Conservation (phyloP, 2,113 vertebrate species). For the Notiomystis cincta region DNA sequence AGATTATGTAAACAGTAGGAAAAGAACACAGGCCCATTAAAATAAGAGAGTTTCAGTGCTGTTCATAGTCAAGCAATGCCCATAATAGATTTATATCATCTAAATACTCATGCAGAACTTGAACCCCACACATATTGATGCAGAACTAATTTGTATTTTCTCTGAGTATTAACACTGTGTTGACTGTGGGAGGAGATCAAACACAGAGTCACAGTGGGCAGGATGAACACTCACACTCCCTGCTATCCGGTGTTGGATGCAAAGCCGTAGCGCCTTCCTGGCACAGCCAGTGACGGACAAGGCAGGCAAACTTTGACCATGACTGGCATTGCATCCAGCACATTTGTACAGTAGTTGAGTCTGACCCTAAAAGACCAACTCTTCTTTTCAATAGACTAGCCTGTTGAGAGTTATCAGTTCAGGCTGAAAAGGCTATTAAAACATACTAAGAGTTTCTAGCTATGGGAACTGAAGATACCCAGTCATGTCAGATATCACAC, state of each 20-base stretch:
- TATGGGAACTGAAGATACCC: background rate
- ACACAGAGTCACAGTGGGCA: background rate
- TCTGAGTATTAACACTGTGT: background rate
- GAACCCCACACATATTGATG: background rate
- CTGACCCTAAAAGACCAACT: background rate
- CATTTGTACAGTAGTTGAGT: background rate
- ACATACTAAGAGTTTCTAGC: background rate
- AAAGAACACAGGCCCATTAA: background rate
- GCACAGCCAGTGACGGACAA: accelerated
- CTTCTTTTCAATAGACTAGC: background rate
- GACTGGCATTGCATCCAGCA: background rate
- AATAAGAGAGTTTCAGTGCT: background rate
- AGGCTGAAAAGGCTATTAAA: background rate
- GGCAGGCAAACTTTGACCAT: background rate
- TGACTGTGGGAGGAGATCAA: background rate
- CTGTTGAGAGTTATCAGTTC: background rate
- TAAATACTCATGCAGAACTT: background rate
- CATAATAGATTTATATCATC: background rate
- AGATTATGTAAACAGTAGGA: background rate
- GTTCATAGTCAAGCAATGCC: background rate
- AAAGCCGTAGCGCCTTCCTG: background rate
- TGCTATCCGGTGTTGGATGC: background rate
- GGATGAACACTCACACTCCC: background rate
- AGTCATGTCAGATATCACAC: background rate
- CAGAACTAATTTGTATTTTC: background rate